Conservation (phyloP, 2,888 invertebrate genomes). For the Eupithecia tripunctaria region DNA sequence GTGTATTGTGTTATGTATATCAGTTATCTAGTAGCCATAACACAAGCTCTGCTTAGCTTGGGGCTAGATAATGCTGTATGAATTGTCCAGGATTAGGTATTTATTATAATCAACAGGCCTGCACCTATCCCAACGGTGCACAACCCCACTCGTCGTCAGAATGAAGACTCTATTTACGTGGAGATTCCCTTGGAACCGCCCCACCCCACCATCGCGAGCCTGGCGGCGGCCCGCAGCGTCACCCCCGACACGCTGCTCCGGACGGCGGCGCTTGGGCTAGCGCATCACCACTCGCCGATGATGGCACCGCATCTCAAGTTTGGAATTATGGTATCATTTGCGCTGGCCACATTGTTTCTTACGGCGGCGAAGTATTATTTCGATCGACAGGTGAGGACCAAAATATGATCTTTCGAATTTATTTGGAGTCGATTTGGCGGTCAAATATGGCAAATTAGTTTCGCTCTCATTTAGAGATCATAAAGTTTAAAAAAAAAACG, state of each 20-base stretch:
- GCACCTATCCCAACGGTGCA: slow-evolving; percentile 69
- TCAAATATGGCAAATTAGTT: too few relatives aligned
- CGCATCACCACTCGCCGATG: slow-evolving; percentile 70
- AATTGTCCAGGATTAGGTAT: too few relatives aligned
- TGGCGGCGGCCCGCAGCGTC: slow-evolving; percentile 77
- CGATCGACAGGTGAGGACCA: slow-evolving; percentile 84
- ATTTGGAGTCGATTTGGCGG: too few relatives aligned
- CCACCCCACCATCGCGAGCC: slow-evolving; percentile 74
- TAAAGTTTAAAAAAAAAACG: too few relatives aligned
- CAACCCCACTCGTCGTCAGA: slow-evolving; percentile 59
- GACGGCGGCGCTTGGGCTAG: slow-evolving; percentile 75
- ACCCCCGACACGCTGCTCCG: slow-evolving; percentile 77
- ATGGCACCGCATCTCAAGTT: slow-evolving; percentile 87
- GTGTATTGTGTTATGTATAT: too few relatives aligned
- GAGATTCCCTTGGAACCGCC: slow-evolving; percentile 74
- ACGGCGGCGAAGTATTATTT: slow-evolving; percentile 90
- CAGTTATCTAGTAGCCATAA: too few relatives aligned
- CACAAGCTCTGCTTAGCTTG: too few relatives aligned
- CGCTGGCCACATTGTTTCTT: slow-evolving; percentile 87
- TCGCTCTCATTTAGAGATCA: too few relatives aligned
- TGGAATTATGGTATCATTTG: slow-evolving; percentile 89
- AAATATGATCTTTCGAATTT: not conserved
- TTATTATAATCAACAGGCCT: slow-evolving; percentile 55
- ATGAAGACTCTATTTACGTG: slow-evolving; percentile 76
- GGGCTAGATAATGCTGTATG: too few relatives aligned